Evolutionary conservation across 2,888 invertebrate genomes (phyloP).

Genomic region (Stegophylla sp.): DNA sequence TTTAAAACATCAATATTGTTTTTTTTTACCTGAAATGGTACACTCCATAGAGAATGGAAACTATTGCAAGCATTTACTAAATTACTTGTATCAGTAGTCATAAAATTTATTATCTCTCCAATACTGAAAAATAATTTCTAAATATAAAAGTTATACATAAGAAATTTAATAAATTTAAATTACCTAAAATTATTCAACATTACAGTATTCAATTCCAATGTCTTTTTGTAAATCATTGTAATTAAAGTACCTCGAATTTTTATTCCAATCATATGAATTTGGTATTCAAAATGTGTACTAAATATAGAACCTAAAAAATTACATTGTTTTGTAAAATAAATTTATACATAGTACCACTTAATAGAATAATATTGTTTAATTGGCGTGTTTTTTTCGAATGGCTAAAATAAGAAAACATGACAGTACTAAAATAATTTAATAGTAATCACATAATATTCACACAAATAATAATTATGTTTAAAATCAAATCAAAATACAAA

Average conservation of each 20-base stretch:
- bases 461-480: no score
- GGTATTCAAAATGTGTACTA: slow-evolving; percentile 88
- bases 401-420: no score
- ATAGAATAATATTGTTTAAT: background rate
- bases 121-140: slow-evolving; percentile 65
- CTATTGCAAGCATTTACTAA: slow-evolving; percentile 95
- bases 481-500: no score
- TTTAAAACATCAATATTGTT: slow-evolving; percentile 15
- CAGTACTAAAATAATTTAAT: no score
- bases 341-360: background rate
- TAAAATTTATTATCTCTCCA: slow-evolving; percentile 93
- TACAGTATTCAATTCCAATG: slow-evolving; percentile 67
- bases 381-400: no score
- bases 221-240: slow-evolving; percentile 80
- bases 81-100: slow-evolving; percentile 95
- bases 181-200: slow-evolving; percentile 65
- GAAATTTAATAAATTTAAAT: slow-evolving; percentile 19
- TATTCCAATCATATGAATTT: slow-evolving; percentile 81
- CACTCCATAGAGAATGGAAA: slow-evolving; percentile 96
- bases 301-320: slow-evolving; percentile 75
- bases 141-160: background rate
- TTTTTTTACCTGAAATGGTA: slow-evolving; percentile 80
- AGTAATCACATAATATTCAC: no score
- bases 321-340: slow-evolving; percentile 38
- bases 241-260: slow-evolving; percentile 87